phyloP scores from a whole-genome alignment of 1,140 invertebrate genomes.

The Drosophila seguyi region DNA sequence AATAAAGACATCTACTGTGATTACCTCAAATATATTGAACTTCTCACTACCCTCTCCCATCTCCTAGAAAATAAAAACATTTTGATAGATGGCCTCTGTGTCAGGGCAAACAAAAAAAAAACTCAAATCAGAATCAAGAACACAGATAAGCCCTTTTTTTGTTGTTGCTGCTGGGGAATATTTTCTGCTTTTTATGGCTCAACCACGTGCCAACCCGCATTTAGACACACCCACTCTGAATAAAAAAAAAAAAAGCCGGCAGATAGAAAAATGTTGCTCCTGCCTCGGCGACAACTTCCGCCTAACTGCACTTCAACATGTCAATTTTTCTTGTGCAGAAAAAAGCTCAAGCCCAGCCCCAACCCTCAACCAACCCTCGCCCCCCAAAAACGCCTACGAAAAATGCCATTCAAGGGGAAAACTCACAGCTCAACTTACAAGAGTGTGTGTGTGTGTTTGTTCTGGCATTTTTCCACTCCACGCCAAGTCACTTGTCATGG shows the following conservation, averaged over 20 bases:
- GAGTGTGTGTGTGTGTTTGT: conserved; percentile 20
- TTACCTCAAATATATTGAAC: conserved; percentile 1
- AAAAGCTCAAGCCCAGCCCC: conserved; percentile 46
- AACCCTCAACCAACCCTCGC: not conserved
- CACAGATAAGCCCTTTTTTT: conserved; percentile 48
- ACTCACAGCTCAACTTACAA: conserved; percentile 15
- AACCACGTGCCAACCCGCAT: conserved; percentile 53
- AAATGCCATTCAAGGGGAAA: conserved; percentile 36
- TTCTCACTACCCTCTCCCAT: conserved; percentile 10
- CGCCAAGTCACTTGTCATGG: conserved; percentile 65
- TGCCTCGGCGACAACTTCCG: conserved; percentile 66
- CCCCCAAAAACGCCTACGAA: conserved; percentile 41
- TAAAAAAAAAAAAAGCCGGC: not conserved
- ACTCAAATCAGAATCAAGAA: conserved; percentile 45
- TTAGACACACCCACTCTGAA: conserved; percentile 34
- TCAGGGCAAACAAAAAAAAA: conserved; percentile 6
- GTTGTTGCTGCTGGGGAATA: conserved; percentile 14
- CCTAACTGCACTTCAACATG: conserved; percentile 72
- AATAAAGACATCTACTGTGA: not conserved
- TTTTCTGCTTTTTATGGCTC: conserved; percentile 40
- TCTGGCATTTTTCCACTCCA: conserved; percentile 52
- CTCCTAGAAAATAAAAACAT: conserved; percentile 23
- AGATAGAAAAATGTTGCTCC: conserved; percentile 53
- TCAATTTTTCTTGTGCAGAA: conserved; percentile 52
- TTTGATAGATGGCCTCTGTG: conserved; percentile 42